These are phyloP conservation scores for Thomomys bottae DNA, from an alignment of 2,113 vertebrate genomes.

Conservation along the genomic window DNA sequence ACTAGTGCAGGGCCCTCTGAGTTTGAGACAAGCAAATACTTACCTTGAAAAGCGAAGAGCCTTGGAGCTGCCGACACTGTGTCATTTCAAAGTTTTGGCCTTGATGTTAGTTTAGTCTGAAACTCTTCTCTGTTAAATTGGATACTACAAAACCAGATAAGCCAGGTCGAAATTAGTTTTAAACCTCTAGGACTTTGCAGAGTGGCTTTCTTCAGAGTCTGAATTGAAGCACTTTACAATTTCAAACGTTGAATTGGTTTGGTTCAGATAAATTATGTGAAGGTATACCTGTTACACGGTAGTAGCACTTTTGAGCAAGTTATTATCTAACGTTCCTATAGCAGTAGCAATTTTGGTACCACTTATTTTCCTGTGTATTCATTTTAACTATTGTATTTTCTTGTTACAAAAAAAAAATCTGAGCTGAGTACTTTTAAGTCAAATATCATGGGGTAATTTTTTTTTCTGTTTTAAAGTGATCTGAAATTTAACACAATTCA, in stretches of 20 bases:
- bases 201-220: conserved; percentile 9
- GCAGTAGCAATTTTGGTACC: background rate
- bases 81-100: conserved; percentile 7
- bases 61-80: background rate
- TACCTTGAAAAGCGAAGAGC: background rate
- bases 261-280: background rate
- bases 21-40: background rate
- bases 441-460: conserved; percentile 5
- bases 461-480: background rate
- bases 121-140: conserved; percentile 33
- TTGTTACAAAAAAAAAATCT: conserved; percentile 26
- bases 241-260: conserved; percentile 1
- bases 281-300: background rate
- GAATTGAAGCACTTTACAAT: background rate
- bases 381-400: background rate
- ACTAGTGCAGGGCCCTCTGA: background rate
- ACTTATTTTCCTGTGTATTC: background rate
- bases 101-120: conserved; percentile 39
- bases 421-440: conserved; percentile 15
- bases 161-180: conserved; percentile 4
- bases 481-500: conserved; percentile 22
- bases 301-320: background rate
- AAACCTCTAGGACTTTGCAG: background rate
- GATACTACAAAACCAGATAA: conserved; percentile 26
- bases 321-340: background rate